These are phyloP conservation scores for Mormyrops boulengeri DNA, from an alignment of 2,797 vertebrate genomes.

Conservation along the genomic window DNA sequence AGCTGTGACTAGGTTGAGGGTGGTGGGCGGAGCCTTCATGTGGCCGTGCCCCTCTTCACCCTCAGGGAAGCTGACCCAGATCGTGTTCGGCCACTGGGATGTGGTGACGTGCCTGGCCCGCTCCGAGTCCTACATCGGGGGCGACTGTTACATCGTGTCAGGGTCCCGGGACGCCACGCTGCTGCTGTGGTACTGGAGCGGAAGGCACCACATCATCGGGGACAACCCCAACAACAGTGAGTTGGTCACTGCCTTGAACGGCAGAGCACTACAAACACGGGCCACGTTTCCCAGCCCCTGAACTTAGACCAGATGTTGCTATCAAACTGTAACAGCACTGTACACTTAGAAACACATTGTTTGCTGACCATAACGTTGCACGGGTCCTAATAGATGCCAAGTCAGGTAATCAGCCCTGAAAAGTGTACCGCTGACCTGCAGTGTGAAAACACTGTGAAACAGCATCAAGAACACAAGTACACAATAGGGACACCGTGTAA, in stretches of 20 bases:
- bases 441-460: not conserved
- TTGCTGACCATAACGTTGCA: not conserved
- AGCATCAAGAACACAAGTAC: not conserved
- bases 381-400: not conserved
- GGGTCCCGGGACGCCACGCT: conserved; percentile 93
- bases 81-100: conserved; percentile 92
- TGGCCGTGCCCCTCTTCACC: not conserved
- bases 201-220: conserved; percentile 82
- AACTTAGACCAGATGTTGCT: not conserved
- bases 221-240: conserved; percentile 61
- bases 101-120: conserved; percentile 90
- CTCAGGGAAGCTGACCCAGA: conserved; percentile 89
- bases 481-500: not conserved
- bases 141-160: conserved; percentile 90
- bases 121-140: conserved; percentile 92
- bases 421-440: not conserved
- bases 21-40: not conserved
- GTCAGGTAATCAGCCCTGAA: not conserved
- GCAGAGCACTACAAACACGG: not conserved
- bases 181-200: conserved; percentile 97
- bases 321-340: not conserved
- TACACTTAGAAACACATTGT: not conserved
- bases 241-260: not conserved
- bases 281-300: not conserved
- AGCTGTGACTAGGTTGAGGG: not conserved